phyloP scores from a whole-genome alignment of 2,888 invertebrate species.

The Drosophila pegasa region DNA sequence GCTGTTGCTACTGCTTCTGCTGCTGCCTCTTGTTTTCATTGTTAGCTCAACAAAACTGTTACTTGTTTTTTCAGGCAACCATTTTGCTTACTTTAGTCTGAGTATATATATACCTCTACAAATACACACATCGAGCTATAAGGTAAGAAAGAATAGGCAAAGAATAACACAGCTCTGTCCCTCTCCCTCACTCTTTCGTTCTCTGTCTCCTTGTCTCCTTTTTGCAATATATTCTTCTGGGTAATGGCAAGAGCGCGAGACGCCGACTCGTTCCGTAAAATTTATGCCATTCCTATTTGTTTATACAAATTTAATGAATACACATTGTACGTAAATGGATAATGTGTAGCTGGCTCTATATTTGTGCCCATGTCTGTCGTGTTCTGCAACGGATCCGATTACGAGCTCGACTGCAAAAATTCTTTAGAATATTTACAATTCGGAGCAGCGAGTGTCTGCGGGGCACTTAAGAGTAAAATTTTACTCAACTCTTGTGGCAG shows the following conservation, averaged over 20 bases:
- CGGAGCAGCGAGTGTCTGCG: constrained; percentile 5
- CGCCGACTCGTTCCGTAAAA: constrained; percentile 58
- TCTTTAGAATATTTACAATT: constrained; percentile 32
- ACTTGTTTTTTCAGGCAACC: constrained; percentile 75
- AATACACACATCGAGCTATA: constrained; percentile 7
- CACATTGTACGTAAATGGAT: constrained; percentile 44
- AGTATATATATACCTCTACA: constrained; percentile 36
- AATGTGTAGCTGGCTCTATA: constrained; percentile 9
- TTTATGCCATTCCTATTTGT: constrained; percentile 82
- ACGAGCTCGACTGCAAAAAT: background rate
- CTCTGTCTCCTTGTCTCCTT: background rate
- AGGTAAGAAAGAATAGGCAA: constrained; percentile 43
- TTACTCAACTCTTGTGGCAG: background rate
- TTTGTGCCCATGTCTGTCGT: background rate
- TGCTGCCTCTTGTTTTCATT: constrained; percentile 63
- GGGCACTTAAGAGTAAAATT: constrained; percentile 26
- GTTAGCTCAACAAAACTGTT: constrained; percentile 73
- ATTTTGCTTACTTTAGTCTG: constrained; percentile 66
- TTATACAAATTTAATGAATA: constrained; percentile 84
- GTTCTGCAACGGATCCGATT: background rate
- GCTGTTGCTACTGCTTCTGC: constrained; percentile 4
- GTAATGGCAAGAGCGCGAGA: constrained; percentile 46
- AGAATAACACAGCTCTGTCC: constrained; percentile 56
- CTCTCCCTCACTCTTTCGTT: background rate
- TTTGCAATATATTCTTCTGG: constrained; percentile 33